Evolutionary conservation across 2,888 invertebrate genomes (phyloP), one percentile per base, ranked within the genome.

Genomic region (Flabesymbios commensalis): DNA sequence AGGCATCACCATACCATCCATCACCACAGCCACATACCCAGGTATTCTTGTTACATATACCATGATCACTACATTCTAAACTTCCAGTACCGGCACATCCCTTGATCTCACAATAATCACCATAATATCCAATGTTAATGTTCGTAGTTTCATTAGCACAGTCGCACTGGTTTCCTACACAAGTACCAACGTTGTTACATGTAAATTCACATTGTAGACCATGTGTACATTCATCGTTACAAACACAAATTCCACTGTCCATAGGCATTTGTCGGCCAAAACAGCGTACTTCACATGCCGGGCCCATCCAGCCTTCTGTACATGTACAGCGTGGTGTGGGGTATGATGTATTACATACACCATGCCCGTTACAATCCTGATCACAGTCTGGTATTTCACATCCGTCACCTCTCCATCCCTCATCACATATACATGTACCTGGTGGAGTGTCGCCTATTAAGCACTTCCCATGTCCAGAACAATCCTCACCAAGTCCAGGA

Each of bases 221-320:
- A 42, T 69, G 69, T 19, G 59, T 61, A 32, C 69, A 69, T 32
- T 55, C 33, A 32, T 58, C 48, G 39, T 41, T 47, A 19, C 68
- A 68, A 22, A n/a, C 42, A 48, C 69, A 69, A 28, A 52, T 33
- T 29, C 73, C 72, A 48, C 72, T 71, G 55, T 75, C 70, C 67
- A 72, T 72, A 2, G 72, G 72, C n/a, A 41, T 17, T 54, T 73
- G 71, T 22, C 64, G 19, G 5, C 75, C 75, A 57, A 71, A 49
- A 62, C 75, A 75, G 22, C 65, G 69, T 19, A 57, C 60, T 26
- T 72, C 71, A 65, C 75, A 75, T 26, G 72, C 71, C 14, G 47
- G 54, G 19, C 74, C 74, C 74, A 75, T 75, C 74, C 73, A 75
- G 42, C 75, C 75, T 5, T 53, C 39, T 10, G 62, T 58, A 64